Base-by-base conservation (phyloP, 2,113 vertebrate genomes). In the Nothocercus nigrocapillus region DNA sequence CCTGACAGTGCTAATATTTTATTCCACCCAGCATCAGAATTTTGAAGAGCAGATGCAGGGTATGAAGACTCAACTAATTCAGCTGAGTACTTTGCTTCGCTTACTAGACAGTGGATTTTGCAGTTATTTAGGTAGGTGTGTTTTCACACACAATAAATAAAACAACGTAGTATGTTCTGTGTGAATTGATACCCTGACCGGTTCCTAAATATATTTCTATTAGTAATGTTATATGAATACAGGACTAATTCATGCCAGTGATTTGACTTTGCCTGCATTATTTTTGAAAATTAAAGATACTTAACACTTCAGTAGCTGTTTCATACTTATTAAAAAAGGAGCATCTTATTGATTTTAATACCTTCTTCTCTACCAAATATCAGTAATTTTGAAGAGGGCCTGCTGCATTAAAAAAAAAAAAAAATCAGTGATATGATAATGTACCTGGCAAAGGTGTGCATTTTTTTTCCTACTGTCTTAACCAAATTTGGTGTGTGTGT, bases 21-120 rank as follows among this genome's bases (percentile, higher is more conserved):
- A 97, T 97, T 56, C 62, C 75, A 82, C 94, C 93, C 69, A 99
- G 99, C 99, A 99, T 95, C 98, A 99, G 91, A 99, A 99, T 98
- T 99, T 99, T 95, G 99, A 99, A 98, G 99, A 99, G 96, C 99
- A 99, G 98, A 99, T 99, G 99, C 99, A 99, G 97, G 99, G 99
- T 45, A 99, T 99, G 99, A 99, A 99, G 98, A 99, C 98, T 19
- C 99, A 99, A 96, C 97, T 99, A 93, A 98, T 99, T 91, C 99
- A 99, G 47, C 98, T 99, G 96, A 98, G 99, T 90, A 98, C 98
- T 34, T 98, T 99, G 97, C 98, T 99, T 92, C 98, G 99, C 40
- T 98, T 99, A 79, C 96, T 99, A 96, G 99, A 99, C 96, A 97
- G 98, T 94, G 97, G 98, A 90, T 99, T 99, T 98, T 99, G 99